Base-by-base conservation (phyloP, 2,888 invertebrate genomes). In the Rotaria macrura region DNA sequence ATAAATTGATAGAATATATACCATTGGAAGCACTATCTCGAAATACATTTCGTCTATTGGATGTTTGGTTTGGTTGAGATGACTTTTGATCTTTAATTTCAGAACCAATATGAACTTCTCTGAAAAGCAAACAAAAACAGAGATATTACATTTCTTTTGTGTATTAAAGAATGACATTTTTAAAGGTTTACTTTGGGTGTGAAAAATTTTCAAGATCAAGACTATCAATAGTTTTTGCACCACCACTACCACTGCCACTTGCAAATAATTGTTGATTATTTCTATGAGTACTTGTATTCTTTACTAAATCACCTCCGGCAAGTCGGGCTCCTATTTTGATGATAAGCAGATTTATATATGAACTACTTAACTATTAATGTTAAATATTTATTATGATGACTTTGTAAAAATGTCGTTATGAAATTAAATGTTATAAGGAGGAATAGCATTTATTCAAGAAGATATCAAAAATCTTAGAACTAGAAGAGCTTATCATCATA, bases 81-180 rank as follows among this genome's bases (percentile, higher is more conserved):
- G 79, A 6, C n/a, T 43, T 79, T n/a, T 43, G 43, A 25, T 79
- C 79, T 1, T 79, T 43, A n/a, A 12, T n/a, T 4, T 79, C 79
- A 7, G 79, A 23, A n/a, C 23, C 43, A 79, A 79, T 43, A n/a
- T 79, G 79, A 79, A 79, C 25, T 79, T 79, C 79, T 79, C 79
- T 79, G 5, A 25, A 79, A 40, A 43, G 49, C 14, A 49, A 49
- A 49, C n/a, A 49, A 17, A 49, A 49, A 17, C 49, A 49, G 3
- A 17, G 17, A 49, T 17, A 49, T 49, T 49, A 17, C 49, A 49
- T 12, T 47, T 14, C 14, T 47, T 14, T 6, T 47, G 14, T 49
- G 14, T 17, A 49, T 49, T 1, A 49, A 49, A 49, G n/a, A n/a
- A n/a, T n/a, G n/a, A n/a, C n/a, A n/a, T n/a, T n/a, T n/a, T n/a